Evolutionary conservation across 2,797 vertebrate species (phyloP).

Genomic region (Anguilla marmorata): DNA sequence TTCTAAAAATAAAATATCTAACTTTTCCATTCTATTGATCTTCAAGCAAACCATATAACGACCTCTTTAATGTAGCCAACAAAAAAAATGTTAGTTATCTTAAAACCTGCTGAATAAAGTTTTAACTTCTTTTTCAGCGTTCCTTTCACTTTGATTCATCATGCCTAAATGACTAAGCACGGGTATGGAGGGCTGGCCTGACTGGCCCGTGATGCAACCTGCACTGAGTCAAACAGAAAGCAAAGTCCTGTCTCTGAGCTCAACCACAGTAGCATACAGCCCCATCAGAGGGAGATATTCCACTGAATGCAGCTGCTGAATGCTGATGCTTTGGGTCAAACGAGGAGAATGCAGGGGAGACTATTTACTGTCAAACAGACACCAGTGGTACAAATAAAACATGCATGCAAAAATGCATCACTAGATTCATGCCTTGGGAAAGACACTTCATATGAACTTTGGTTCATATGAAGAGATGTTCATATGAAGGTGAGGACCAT

Average conservation of each 20-base stretch:
- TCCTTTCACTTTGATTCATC: constrained; percentile 34
- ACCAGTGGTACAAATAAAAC: not conserved
- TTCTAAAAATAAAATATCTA: not conserved
- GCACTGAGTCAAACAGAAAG: constrained; percentile 36
- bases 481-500: not conserved
- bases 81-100: not conserved
- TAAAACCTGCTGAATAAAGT: not conserved
- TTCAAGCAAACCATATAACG: not conserved
- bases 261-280: not conserved
- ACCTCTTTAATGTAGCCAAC: not conserved
- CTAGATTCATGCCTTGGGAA: not conserved
- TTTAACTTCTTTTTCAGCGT: constrained; percentile 13
- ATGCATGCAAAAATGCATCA: not conserved
- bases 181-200: not conserved
- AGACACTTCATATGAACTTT: not conserved
- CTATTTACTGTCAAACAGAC: not conserved
- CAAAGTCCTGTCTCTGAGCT: not conserved
- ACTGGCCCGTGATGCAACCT: constrained; percentile 18
- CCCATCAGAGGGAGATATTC: not conserved
- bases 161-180: constrained; percentile 32
- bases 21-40: not conserved
- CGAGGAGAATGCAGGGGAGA: not conserved
- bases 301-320: not conserved
- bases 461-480: not conserved
- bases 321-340: not conserved